Evolutionary conservation across 2,113 vertebrate genomes (phyloP).

Genomic region (Orthonyx spaldingii): DNA sequence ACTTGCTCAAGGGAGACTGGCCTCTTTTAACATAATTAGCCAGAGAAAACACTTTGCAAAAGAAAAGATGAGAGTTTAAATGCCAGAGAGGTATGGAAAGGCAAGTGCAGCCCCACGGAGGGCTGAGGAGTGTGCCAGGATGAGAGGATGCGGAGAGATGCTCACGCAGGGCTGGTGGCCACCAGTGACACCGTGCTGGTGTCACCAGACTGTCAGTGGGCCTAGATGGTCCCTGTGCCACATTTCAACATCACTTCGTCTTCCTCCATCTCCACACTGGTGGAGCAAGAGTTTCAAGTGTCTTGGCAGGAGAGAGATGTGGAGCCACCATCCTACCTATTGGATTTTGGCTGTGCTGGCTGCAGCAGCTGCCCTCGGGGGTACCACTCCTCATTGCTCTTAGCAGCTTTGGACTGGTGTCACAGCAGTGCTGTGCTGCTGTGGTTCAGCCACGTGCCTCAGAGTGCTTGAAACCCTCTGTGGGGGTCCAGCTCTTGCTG

Average conservation of each 20-base stretch:
- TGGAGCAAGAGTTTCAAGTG: background rate
- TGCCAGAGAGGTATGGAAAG: background rate
- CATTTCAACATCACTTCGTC: background rate
- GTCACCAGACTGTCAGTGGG: background rate
- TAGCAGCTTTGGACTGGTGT: background rate
- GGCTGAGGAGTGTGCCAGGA: background rate
- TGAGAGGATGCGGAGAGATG: background rate
- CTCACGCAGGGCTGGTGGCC: background rate
- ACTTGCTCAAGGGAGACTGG: background rate
- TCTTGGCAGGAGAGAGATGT: background rate
- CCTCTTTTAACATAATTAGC: background rate
- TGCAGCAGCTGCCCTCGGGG: background rate
- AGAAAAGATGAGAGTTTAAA: background rate
- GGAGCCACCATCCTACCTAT: rapidly evolving
- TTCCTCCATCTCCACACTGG: background rate
- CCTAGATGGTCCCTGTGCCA: background rate
- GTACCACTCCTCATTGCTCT: rapidly evolving
- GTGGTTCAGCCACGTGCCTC: background rate
- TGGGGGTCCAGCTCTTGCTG: background rate
- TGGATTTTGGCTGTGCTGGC: background rate
- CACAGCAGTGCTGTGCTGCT: rapidly evolving
- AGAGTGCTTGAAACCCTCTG: background rate
- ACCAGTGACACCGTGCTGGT: rapidly evolving
- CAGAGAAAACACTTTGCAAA: background rate
- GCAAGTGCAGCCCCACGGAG: background rate